These are phyloP conservation scores for Tenthredo distinguenda DNA, from an alignment of 2,888 invertebrate species.

Conservation along the genomic window DNA sequence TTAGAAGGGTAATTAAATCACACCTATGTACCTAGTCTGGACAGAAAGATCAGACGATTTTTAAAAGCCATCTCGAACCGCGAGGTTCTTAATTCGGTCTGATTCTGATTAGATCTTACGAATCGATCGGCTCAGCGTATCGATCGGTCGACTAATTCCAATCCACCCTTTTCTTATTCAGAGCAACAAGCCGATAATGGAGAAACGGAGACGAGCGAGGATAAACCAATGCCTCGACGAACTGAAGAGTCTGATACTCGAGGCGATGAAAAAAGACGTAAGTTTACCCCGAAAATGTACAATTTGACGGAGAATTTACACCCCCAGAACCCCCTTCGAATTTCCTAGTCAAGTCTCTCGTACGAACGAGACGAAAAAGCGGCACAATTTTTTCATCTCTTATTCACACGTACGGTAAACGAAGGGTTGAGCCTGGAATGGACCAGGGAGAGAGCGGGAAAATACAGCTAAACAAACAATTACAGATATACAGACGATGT, in stretches of 20 bases:
- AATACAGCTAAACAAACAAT: neutral
- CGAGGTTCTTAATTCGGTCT: neutral
- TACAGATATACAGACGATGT: neutral
- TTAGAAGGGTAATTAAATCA: slow-evolving; percentile 82
- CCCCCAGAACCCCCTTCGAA: neutral
- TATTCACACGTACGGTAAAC: neutral
- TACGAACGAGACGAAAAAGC: neutral
- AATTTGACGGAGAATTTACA: neutral
- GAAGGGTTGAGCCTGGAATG: neutral
- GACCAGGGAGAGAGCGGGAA: neutral
- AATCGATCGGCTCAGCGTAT: neutral
- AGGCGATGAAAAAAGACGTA: slow-evolving; percentile 94
- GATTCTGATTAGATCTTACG: neutral
- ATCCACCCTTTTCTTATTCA: slow-evolving; percentile 74
- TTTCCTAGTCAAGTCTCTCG: neutral
- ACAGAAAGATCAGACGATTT: neutral
- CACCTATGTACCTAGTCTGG: neutral
- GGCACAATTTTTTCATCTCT: neutral
- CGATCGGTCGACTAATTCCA: neutral
- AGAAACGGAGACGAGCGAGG: slow-evolving; percentile 92
- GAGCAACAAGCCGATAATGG: slow-evolving; percentile 97
- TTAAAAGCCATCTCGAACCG: neutral
- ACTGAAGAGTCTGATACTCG: slow-evolving; percentile 90
- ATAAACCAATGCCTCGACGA: slow-evolving; percentile 95
- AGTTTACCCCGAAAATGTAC: slow-evolving; percentile 78